Evolutionary conservation across 2,113 vertebrate species (phyloP).

Genomic region (Neolamprologus caudopunctatus): DNA sequence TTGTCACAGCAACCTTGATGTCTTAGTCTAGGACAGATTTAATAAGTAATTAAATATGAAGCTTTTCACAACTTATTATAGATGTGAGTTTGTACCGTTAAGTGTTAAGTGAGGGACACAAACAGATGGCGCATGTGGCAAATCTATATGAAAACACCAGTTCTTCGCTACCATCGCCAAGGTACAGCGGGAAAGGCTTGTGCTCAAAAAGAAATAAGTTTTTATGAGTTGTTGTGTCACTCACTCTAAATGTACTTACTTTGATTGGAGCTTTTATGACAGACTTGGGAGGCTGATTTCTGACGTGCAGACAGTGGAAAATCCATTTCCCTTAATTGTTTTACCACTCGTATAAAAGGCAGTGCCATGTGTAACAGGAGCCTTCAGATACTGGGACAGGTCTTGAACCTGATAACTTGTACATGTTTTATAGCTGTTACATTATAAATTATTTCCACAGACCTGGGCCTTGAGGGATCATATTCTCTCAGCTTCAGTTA

Average conservation of each 20-base stretch:
- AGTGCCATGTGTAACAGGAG: conserved; percentile 80
- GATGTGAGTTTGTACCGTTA: background rate
- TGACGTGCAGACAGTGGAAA: conserved; percentile 55
- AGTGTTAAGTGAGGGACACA: background rate
- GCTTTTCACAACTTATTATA: background rate
- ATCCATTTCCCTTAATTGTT: conserved; percentile 92
- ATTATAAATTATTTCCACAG: conserved; percentile 99
- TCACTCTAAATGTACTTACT: background rate
- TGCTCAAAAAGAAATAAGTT: background rate
- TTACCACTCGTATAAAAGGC: conserved; percentile 78
- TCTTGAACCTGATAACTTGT: conserved; percentile 89
- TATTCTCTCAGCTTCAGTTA: conserved; percentile 89
- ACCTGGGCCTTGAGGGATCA: conserved; percentile 80
- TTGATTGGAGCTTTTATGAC: conserved; percentile 42
- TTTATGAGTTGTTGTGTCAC: background rate
- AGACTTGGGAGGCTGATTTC: conserved; percentile 13
- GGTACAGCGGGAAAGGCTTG: background rate
- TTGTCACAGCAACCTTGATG: background rate
- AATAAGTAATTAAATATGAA: background rate
- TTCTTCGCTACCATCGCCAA: background rate
- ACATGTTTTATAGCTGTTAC: conserved; percentile 96
- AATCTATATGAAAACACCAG: background rate
- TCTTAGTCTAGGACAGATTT: background rate
- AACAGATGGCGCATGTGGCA: background rate
- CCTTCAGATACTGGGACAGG: conserved; percentile 77